phyloP scores from a whole-genome alignment of 2,888 invertebrate genomes.

The Meloe dianella region DNA sequence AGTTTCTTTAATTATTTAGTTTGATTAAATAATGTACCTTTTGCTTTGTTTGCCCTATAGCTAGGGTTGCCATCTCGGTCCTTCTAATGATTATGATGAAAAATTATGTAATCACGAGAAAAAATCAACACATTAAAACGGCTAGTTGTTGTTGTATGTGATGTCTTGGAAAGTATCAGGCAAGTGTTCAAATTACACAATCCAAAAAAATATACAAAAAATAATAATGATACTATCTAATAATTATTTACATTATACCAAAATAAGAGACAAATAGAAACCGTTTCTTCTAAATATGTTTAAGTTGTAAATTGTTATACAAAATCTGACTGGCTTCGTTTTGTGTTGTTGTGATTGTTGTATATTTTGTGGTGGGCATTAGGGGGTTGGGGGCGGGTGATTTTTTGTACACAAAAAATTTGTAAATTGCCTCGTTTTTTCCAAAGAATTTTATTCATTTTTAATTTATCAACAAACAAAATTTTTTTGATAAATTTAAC shows the following conservation, averaged over 20 bases:
- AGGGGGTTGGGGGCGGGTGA: constrained; percentile 13
- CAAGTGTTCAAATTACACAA: constrained; percentile 48
- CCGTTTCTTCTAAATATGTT: neutral
- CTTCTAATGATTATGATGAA: constrained; percentile 41
- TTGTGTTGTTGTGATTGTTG: constrained; percentile 7
- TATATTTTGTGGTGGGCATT: too few species aligned
- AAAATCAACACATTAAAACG: constrained; percentile 33
- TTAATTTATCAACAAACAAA: too few species aligned
- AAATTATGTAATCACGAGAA: constrained; percentile 39
- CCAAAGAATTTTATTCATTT: too few species aligned
- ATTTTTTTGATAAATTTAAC: too few species aligned
- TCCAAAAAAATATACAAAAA: neutral
- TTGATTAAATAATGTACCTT: constrained; percentile 37
- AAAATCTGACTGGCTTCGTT: constrained; percentile 30
- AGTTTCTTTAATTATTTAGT: too few species aligned
- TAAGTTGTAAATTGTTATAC: constrained; percentile 15
- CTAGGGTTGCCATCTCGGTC: constrained; percentile 58
- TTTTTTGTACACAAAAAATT: constrained; percentile 21
- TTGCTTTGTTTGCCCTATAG: constrained; percentile 60
- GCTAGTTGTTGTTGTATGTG: constrained; percentile 5
- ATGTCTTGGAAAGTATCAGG: constrained; percentile 56
- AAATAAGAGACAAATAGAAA: neutral
- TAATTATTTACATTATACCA: too few species aligned
- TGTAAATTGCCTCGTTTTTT: constrained; percentile 31
- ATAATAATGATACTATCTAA: too few species aligned